Evolutionary conservation across 1,140 invertebrate genomes (phyloP).

Genomic region (Scaptodrosophila lebanonensis): DNA sequence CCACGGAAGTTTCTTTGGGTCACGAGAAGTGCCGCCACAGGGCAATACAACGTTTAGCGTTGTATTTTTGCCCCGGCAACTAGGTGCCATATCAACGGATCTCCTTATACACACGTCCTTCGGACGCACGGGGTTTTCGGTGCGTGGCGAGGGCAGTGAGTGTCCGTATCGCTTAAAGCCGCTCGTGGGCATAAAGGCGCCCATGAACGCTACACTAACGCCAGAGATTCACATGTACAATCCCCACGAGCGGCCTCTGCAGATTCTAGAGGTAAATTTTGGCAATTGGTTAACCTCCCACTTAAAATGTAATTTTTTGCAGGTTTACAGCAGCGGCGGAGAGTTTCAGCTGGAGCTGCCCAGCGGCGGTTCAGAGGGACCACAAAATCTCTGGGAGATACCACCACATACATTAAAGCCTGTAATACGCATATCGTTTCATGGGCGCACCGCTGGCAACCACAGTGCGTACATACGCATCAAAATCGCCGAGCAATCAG

Average conservation of each 20-base stretch:
- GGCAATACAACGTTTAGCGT: slow-evolving; percentile 97
- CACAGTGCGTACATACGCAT: slow-evolving; percentile 77
- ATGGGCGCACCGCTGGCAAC: slow-evolving; percentile 80
- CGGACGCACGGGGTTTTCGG: slow-evolving; percentile 87
- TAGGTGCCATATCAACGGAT: slow-evolving; percentile 91
- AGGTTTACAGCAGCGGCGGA: slow-evolving; percentile 90
- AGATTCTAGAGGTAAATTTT: slow-evolving; percentile 80
- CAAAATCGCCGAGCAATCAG: slow-evolving; percentile 55
- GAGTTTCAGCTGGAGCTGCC: slow-evolving; percentile 95
- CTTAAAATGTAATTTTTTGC: not conserved
- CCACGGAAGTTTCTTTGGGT: slow-evolving; percentile 94
- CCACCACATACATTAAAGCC: slow-evolving; percentile 92
- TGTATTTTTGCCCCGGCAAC: slow-evolving; percentile 93
- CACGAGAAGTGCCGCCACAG: slow-evolving; percentile 92
- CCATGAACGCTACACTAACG: slow-evolving; percentile 93
- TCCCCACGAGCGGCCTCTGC: slow-evolving; percentile 90
- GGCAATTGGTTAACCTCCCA: not conserved
- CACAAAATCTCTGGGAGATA: slow-evolving; percentile 91
- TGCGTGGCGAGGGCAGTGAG: slow-evolving; percentile 88
- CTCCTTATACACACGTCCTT: slow-evolving; percentile 96
- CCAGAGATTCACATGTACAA: slow-evolving; percentile 96
- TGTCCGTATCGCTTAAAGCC: slow-evolving; percentile 94
- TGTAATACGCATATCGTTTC: slow-evolving; percentile 91
- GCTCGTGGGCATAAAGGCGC: slow-evolving; percentile 91
- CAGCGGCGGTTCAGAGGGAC: slow-evolving; percentile 83